Evolutionary conservation across 2,113 vertebrate species (phyloP).

Genomic region (Siniperca knerii): DNA sequence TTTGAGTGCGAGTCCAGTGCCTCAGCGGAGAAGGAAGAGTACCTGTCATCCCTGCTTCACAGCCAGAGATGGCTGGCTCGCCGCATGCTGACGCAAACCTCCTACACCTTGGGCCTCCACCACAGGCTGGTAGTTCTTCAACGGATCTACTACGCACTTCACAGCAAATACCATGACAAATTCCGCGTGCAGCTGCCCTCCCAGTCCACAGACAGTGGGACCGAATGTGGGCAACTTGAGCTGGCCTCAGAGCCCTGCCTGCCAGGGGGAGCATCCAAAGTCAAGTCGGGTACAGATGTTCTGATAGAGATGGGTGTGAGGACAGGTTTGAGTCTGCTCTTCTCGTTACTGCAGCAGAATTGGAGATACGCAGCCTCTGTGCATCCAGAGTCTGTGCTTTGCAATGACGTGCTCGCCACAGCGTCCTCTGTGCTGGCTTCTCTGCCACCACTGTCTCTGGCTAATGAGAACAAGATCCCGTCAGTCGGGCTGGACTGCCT

Average conservation of each 20-base stretch:
- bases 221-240: slow-evolving; percentile 77
- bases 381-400: slow-evolving; percentile 83
- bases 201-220: slow-evolving; percentile 70
- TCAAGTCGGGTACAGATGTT: slow-evolving; percentile 85
- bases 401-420: slow-evolving; percentile 86
- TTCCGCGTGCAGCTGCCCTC: slow-evolving; percentile 77
- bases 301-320: slow-evolving; percentile 89
- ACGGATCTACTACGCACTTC: slow-evolving; percentile 86
- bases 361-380: slow-evolving; percentile 79
- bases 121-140: slow-evolving; percentile 84
- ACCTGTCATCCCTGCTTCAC: slow-evolving; percentile 84
- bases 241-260: slow-evolving; percentile 74
- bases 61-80: slow-evolving; percentile 86
- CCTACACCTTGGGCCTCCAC: slow-evolving; percentile 84
- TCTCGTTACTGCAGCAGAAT: slow-evolving; percentile 87
- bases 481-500: slow-evolving; percentile 87
- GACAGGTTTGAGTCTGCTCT: slow-evolving; percentile 87
- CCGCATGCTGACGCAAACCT: slow-evolving; percentile 82
- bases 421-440: slow-evolving; percentile 85
- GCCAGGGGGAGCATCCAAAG: slow-evolving; percentile 61
- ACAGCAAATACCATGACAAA: slow-evolving; percentile 87
- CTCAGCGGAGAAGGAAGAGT: slow-evolving; percentile 84
- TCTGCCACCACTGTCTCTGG: slow-evolving; percentile 86
- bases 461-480: slow-evolving; percentile 88
- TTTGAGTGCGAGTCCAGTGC: slow-evolving; percentile 85